Conservation (phyloP, 37 sponge, comb jelly and placozoan species). For the Spongilla lacustris region DNA sequence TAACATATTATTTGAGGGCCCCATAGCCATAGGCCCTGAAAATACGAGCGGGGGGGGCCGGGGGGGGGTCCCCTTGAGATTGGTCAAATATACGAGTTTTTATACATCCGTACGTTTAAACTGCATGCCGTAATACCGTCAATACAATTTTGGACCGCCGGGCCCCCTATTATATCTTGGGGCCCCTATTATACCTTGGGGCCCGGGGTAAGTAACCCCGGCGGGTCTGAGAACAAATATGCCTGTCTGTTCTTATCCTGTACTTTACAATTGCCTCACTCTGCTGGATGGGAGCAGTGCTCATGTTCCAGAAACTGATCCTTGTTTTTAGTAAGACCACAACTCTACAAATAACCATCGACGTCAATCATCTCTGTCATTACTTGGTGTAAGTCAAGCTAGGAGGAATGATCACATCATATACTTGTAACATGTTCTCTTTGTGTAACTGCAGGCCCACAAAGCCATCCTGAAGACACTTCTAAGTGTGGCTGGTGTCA, state of each 20-base stretch:
- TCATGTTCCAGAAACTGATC: constrained; percentile 54
- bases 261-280: constrained; percentile 53
- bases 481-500: constrained; percentile 39
- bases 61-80: too few species aligned
- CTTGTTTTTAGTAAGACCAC: constrained; percentile 47
- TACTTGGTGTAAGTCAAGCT: constrained; percentile 53
- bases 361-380: constrained; percentile 49
- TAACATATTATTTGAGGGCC: too few species aligned
- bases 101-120: too few species aligned
- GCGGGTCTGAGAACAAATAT: constrained; percentile 10
- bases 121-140: too few species aligned
- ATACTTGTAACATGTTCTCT: neutral
- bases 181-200: too few species aligned
- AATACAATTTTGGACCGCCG: too few species aligned
- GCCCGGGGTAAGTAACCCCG: too few species aligned
- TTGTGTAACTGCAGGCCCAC: neutral
- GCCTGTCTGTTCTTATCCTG: constrained; percentile 43
- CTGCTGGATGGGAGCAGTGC: constrained; percentile 65
- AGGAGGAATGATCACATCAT: neutral
- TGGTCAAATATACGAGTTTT: too few species aligned
- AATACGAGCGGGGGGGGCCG: too few species aligned
- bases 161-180: too few species aligned
- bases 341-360: neutral
- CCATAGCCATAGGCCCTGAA: too few species aligned
- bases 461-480: constrained; percentile 19